phyloP scores from a whole-genome alignment of 2,797 vertebrate species.

The Artibeus lituratus region DNA sequence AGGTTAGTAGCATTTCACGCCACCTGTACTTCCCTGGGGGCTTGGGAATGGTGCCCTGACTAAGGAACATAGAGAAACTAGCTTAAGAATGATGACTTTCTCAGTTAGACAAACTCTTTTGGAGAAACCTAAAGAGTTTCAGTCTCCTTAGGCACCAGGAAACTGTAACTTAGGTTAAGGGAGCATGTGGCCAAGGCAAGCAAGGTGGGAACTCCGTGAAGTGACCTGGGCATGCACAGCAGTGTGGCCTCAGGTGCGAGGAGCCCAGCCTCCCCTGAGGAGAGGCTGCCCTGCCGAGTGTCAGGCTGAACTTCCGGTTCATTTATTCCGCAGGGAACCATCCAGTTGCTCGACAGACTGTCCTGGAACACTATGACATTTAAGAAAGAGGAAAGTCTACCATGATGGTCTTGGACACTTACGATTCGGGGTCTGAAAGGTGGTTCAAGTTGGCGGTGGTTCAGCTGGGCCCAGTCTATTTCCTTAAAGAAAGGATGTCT shows the following conservation, averaged over 20 bases:
- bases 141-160: neutral
- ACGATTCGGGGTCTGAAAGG: constrained; percentile 97
- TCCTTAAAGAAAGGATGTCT: constrained; percentile 90
- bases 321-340: neutral
- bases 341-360: neutral
- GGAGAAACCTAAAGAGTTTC: neutral
- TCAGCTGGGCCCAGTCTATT: constrained; percentile 94
- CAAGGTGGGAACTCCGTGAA: neutral
- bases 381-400: neutral
- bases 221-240: neutral
- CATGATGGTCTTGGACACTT: constrained; percentile 74
- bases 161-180: constrained; percentile 19
- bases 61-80: neutral
- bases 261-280: too few species aligned
- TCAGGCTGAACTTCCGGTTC: neutral
- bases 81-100: neutral
- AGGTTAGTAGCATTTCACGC: neutral
- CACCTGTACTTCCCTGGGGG: neutral
- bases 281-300: neutral
- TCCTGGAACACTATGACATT: neutral
- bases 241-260: neutral
- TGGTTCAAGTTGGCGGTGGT: constrained; percentile 91
- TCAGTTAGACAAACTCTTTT: neutral
- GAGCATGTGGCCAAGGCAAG: neutral
- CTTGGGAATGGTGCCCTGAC: neutral